Evolutionary conservation across 2,113 vertebrate species (phyloP), one percentile per base, ranked within the genome.

Genomic region (Tachysurus fulvidraco): DNA sequence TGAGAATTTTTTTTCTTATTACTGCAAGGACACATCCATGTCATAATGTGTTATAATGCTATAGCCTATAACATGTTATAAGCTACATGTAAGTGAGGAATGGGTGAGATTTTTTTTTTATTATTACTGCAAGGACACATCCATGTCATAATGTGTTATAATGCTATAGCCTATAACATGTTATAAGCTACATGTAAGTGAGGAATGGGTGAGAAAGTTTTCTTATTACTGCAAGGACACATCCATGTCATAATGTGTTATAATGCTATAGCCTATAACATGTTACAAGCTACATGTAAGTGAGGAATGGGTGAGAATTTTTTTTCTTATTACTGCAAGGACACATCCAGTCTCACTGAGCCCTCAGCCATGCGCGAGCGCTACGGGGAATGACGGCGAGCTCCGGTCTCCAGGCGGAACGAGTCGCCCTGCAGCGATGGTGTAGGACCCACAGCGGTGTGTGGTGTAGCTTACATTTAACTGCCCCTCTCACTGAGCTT

Each of bases 381-480:
- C 77, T 55, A 78, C 36, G n/a, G 69, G n/a, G 36, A n/a, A 25
- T 8, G 69, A 86, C 19, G 59, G n/a, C 28, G 64, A 65, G 81
- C 65, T 89, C 84, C 44, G 74, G 55, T 73, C 67, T 52, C 54
- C 83, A 89, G 83, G 23, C 83, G 62, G 83, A 55, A 73, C 57
- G 44, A 41, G 52, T 78, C 21, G 21, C 57, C 8, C 52, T 81
- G 50, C 71, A n/a, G 77, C 4, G 74, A 30, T 41, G 36, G 64
- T 67, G 59, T 62, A 73, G 46, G 69, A 73, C 57, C 76, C 65
- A 67, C 60, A 28, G 46, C 28, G 55, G 74, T 71, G 73, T 52
- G 78, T 10, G 78, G 74, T 83, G 83, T 85, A 84, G 80, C 86
- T 83, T 71, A 85, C 83, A 83, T 69, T 81, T 55, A 86, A 86